Percentiles rank a stretch among this genome's conserved stretches.
These are phyloP conservation scores for Ichneumoninae sp. DNA, from an alignment of 2,888 invertebrate species.

Conservation along the genomic window DNA sequence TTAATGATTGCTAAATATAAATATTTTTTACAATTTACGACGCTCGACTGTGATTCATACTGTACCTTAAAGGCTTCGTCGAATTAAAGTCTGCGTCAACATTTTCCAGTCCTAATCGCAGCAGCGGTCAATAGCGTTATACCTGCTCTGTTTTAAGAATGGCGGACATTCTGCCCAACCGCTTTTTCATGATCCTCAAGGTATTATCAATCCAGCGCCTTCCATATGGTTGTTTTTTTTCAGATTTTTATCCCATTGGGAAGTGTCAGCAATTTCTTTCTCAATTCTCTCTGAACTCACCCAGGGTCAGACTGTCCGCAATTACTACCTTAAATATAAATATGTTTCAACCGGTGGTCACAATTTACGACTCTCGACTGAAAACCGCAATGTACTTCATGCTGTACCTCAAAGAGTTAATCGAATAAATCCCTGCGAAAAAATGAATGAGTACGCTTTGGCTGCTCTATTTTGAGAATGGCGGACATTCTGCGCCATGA, in stretches of 20 bases:
- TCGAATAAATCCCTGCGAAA: background rate
- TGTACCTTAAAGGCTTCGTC: background rate
- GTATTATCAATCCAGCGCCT: no score
- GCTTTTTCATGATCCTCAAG: background rate
- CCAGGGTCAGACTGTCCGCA: no score
- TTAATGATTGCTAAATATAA: no score
- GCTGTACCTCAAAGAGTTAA: background rate
- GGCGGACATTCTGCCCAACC: no score
- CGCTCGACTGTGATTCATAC: background rate
- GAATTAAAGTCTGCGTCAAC: background rate
- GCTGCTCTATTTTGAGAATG: background rate
- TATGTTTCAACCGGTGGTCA: background rate
- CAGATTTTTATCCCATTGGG: no score
- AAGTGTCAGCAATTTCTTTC: no score
- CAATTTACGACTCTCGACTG: background rate
- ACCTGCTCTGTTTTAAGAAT: no score
- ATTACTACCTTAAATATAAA: background rate
- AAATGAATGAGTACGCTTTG: background rate
- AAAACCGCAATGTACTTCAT: background rate
- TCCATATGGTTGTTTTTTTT: no score
- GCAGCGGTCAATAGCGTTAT: background rate
- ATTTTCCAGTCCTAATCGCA: background rate
- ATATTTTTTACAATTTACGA: no score
- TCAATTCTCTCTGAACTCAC: no score
- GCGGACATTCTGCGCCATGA: background rate